These are phyloP conservation scores for Pocota personata DNA, from an alignment of 2,888 invertebrate genomes.

Conservation along the genomic window DNA sequence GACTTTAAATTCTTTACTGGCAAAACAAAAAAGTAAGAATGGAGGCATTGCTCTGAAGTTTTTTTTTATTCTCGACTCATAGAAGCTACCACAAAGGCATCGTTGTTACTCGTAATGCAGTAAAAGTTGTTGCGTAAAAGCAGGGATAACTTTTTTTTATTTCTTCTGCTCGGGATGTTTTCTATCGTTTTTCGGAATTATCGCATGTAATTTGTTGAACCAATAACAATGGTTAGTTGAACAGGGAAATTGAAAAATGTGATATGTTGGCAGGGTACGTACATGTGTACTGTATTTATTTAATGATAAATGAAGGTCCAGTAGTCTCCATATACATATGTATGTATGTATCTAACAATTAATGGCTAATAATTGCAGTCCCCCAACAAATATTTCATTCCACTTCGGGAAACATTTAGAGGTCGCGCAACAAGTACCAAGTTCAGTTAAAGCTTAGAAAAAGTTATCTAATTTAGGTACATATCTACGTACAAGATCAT, in stretches of 20 bases:
- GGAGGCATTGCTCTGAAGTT: neutral
- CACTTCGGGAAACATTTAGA: no score
- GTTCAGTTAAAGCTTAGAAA: no score
- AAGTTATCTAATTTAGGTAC: no score
- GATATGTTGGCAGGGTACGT: neutral
- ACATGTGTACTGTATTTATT: neutral
- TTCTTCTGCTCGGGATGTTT: neutral
- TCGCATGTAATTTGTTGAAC: neutral
- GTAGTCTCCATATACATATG: no score
- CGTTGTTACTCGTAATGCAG: neutral
- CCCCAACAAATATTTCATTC: no score
- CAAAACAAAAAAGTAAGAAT: neutral
- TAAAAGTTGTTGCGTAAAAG: neutral
- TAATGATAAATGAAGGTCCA: neutral
- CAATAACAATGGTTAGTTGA: slow-evolving; percentile 6
- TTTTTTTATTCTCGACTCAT: neutral
- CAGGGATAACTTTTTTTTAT: slow-evolving; percentile 1
- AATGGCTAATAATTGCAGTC: no score
- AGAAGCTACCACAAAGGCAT: neutral
- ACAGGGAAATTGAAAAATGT: neutral
- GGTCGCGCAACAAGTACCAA: no score
- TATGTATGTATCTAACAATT: no score
- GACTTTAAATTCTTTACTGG: neutral
- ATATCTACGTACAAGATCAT: no score
- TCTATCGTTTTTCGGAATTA: neutral